Conservation (phyloP, 2,797 vertebrate genomes). For the Telmatherina bonti region DNA sequence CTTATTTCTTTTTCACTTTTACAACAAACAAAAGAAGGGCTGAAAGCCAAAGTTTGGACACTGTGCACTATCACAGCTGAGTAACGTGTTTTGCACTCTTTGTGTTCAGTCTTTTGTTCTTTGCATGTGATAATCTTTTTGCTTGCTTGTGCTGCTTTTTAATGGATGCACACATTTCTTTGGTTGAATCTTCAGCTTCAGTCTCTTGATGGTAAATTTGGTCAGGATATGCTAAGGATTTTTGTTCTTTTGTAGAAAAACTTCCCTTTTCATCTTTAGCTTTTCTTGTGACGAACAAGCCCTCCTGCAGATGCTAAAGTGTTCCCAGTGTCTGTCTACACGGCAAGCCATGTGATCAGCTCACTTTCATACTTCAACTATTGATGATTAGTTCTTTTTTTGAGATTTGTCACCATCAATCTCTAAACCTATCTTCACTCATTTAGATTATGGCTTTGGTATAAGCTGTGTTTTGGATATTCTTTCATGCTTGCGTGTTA, state of each 20-base stretch:
- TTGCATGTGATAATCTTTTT: neutral
- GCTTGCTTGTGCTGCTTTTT: neutral
- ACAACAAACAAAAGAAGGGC: no score
- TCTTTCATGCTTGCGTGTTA: neutral
- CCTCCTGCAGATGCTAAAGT: neutral
- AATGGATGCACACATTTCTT: no score
- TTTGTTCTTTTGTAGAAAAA: neutral
- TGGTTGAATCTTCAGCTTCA: no score
- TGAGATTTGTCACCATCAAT: no score
- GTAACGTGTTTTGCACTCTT: neutral
- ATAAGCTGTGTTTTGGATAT: neutral
- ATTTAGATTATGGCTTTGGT: neutral
- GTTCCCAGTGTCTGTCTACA: neutral
- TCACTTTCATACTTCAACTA: no score
- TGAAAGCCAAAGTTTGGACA: neutral
- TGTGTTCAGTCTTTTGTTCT: neutral
- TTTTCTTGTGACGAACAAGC: neutral
- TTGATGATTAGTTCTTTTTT: no score
- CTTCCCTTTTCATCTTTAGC: neutral
- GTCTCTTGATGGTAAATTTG: neutral
- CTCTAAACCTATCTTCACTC: neutral
- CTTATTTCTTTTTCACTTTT: neutral
- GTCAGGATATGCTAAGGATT: neutral
- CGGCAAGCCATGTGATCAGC: neutral
- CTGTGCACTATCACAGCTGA: neutral